Base-by-base conservation (phyloP, 2,113 vertebrate species). In the Xiphias gladius region DNA sequence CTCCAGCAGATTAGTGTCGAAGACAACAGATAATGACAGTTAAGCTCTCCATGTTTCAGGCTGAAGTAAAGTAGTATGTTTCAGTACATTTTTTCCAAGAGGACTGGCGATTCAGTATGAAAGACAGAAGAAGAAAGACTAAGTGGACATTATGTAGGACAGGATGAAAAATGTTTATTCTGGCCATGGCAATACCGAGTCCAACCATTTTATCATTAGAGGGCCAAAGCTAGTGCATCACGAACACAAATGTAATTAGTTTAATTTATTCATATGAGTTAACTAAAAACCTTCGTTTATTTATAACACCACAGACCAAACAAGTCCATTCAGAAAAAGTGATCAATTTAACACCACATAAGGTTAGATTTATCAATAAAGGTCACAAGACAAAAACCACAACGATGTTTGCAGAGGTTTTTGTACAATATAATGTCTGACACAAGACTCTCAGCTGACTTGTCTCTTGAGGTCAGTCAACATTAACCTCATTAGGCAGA, bases 1-100 rank as follows among this genome's bases (percentile, higher is more conserved):
- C 90, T 87, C 83, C 73, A 58, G 82, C 86, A 90, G 82, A 90
- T 92, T 88, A 86, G 84, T 84, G 76, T 90, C 46, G 76, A 92
- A 89, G 91, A 93, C 80, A 89, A 88, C 69, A 79, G 66, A 86
- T 90, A 86, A 88, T 92, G 65, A 85, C 58, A 84, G 76, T 77
- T 81, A 89, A 79, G 82, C 80, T 76, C 77, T 80, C 30, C 32
- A 5, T 76, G 75, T 64, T 73, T 35, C 59, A 22, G 20, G 68
- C 52, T 84, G 24, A 73, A 61, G 32, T 43, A 50, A 70, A 75
- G 63, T 67, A 22, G 2, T 52, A 37, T 39, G 43, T 71, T 46
- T 82, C 22, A 20, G 12, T 63, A 8, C 54, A 57, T 80, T 63
- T 75, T n/a, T 54, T 70, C 10, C 14, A 58, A 61, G 65, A 61